Evolutionary conservation across 1,140 invertebrate genomes (phyloP), one percentile per base, ranked within the genome.

Genomic region (Ips nitidus): DNA sequence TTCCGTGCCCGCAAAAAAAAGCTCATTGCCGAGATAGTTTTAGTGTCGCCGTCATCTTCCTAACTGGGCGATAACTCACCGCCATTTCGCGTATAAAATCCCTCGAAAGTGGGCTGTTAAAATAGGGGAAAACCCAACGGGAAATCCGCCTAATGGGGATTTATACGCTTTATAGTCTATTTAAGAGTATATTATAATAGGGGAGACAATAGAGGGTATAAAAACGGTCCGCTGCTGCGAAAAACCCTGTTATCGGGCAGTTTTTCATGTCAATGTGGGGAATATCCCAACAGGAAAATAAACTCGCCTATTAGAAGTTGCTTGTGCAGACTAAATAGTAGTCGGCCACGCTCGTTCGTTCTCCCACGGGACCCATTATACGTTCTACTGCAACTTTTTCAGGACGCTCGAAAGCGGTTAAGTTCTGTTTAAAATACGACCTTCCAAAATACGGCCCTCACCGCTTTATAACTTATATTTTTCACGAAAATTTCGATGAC

Each of bases 301-400:
- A 50, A 50, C 45, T 50, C 45, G 45, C 45, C 45, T 50, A 50
- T 50, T 50, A 50, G 45, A 50, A 50, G 45, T 50, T 50, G 45
- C 45, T 50, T 22, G 22, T 50, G 45, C 6, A 22, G 45, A 50
- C 22, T 50, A 50, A 50, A 22, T 50, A 22, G 45, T 22, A 50
- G 45, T 22, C 22, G 22, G 22, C 22, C 0, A 22, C 22, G 22
- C 22, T 22, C 22, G 22, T 22, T 50, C 45, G 45, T 50, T 50
- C 45, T 22, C 45, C 22, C 45, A 22, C 22, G 1, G 45, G 45
- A 22, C 6, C 7, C 22, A 22, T 22, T 8, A 8, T 50, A 8
- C 45, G 45, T 50, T 50, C 45, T 6, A 22, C 7, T 50, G 45
- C 45, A 50, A 50, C 45, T 50, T 50, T 50, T 50, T 50, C 45